Conservation (phyloP, 64 coral and sea anemone genomes). For the Porites lutea region DNA sequence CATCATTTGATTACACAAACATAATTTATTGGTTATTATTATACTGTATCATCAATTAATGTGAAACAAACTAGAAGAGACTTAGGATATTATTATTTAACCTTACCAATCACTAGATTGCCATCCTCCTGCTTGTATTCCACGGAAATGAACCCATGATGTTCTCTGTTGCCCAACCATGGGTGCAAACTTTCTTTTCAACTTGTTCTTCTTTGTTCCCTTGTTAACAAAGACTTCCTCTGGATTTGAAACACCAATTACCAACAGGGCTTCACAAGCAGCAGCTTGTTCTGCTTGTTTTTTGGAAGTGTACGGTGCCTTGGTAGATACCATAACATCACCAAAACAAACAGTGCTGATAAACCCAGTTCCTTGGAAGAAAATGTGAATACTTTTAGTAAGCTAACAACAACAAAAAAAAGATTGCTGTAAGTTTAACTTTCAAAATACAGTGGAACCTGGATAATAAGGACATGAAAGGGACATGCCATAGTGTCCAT, state of each 20-base stretch:
- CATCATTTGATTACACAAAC: no score
- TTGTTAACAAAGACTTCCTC: slow-evolving; percentile 59
- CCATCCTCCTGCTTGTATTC: background rate
- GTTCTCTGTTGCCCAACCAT: background rate
- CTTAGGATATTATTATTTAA: no score
- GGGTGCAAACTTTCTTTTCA: slow-evolving; percentile 7
- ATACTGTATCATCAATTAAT: no score
- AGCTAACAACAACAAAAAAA: background rate
- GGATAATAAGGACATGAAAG: no score
- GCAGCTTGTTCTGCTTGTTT: slow-evolving; percentile 89
- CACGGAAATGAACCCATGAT: slow-evolving; percentile 28
- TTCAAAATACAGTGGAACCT: no score
- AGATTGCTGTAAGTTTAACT: no score
- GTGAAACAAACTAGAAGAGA: background rate
- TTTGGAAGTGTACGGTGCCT: slow-evolving; percentile 61
- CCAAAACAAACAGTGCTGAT: slow-evolving; percentile 72
- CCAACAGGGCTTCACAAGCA: slow-evolving; percentile 77
- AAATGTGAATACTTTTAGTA: background rate
- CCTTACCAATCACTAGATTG: background rate
- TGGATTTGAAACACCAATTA: slow-evolving; percentile 75
- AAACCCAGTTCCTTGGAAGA: slow-evolving; percentile 37
- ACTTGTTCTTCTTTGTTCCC: slow-evolving; percentile 41
- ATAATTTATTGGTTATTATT: no score
- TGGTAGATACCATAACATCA: slow-evolving; percentile 45
- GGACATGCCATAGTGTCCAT: no score